Conservation (phyloP, 1,140 invertebrate genomes). For the Sinella curviseta region DNA sequence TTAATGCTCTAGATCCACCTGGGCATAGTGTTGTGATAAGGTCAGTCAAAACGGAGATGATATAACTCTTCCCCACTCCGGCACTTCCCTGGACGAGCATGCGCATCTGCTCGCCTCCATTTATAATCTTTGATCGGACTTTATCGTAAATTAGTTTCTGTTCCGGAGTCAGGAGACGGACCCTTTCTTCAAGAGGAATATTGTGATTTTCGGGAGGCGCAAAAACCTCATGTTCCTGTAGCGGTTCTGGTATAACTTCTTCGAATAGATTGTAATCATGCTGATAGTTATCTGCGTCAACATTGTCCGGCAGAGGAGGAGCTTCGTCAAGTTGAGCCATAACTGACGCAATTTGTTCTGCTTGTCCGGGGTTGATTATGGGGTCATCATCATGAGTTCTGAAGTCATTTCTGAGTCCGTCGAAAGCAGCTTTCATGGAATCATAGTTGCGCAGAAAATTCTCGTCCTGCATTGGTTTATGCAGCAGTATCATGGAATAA, state of each 20-base stretch:
- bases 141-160: background rate
- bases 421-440: background rate
- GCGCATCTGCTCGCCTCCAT: background rate
- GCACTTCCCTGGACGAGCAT: background rate
- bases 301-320: background rate
- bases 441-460: background rate
- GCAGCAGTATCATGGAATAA: background rate
- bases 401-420: background rate
- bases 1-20: background rate
- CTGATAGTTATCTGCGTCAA: background rate
- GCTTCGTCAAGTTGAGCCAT: background rate
- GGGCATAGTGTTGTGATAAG: background rate
- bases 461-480: background rate
- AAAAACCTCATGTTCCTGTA: background rate
- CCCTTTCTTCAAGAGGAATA: background rate
- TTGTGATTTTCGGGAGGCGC: background rate
- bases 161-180: background rate
- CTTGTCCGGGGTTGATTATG: background rate
- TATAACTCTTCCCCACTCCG: no score
- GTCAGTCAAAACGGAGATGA: background rate
- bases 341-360: no score
- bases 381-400: background rate
- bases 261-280: background rate
- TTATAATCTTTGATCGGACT: no score
- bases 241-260: background rate